Percentiles rank a stretch among this genome's conserved stretches.
These are phyloP conservation scores for Cynoglossus semilaevis DNA, from an alignment of 2,113 vertebrate species.

Conservation along the genomic window DNA sequence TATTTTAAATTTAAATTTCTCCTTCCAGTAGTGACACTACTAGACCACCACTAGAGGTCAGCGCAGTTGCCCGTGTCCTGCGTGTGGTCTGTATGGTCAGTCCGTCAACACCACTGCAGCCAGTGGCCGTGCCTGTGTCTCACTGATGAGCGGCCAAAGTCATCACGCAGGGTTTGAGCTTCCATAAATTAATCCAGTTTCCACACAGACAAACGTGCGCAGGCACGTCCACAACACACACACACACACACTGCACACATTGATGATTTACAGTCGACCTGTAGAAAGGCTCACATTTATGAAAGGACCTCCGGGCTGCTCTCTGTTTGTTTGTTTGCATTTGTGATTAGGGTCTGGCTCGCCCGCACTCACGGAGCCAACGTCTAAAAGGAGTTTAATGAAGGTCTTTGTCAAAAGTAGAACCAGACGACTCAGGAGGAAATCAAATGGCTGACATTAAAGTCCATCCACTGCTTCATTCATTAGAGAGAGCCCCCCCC, in stretches of 20 bases:
- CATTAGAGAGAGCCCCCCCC: slow-evolving; percentile 33
- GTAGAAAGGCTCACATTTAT: slow-evolving; percentile 67
- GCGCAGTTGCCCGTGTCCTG: slow-evolving; percentile 38
- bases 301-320: slow-evolving; percentile 56
- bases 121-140: slow-evolving; percentile 20
- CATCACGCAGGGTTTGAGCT: slow-evolving; percentile 60
- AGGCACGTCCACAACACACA: slow-evolving; percentile 23
- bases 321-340: slow-evolving; percentile 70
- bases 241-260: slow-evolving; percentile 62
- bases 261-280: slow-evolving; percentile 51
- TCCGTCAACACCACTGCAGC: slow-evolving; percentile 50
- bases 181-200: slow-evolving; percentile 29
- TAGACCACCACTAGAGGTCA: slow-evolving; percentile 61
- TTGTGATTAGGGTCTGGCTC: slow-evolving; percentile 69
- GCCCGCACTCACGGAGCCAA: slow-evolving; percentile 36
- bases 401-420: slow-evolving; percentile 54
- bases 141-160: slow-evolving; percentile 65
- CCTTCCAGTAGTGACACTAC: slow-evolving; percentile 3
- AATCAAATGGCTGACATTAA: slow-evolving; percentile 25
- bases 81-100: slow-evolving; percentile 52
- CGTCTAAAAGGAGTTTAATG: slow-evolving; percentile 60
- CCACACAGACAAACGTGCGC: not conserved
- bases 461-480: slow-evolving; percentile 12
- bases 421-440: slow-evolving; percentile 34
- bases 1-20: no score